A percentile compares a stretch with the other conserved stretches of the same genome.
These are phyloP conservation scores for Arbacia lixula DNA, from an alignment of 53 echinoderm and acorn worm species.

Conservation along the genomic window DNA sequence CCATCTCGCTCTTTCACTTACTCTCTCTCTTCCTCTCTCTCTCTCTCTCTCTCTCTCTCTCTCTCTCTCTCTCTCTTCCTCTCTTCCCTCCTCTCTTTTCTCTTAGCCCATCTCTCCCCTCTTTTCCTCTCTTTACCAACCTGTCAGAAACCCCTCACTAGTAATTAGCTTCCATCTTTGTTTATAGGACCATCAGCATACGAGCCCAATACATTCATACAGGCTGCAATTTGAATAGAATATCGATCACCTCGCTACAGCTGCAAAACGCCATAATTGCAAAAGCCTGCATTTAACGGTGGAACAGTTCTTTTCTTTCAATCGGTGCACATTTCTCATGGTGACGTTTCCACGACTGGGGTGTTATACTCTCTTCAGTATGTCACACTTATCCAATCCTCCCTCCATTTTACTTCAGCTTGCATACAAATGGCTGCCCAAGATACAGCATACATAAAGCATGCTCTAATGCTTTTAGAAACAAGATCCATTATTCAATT, in stretches of 20 bases:
- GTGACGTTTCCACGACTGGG: no score
- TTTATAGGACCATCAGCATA: slow-evolving; percentile 4
- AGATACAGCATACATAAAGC: no score
- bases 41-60: slow-evolving; percentile 1
- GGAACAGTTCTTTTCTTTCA: not conserved
- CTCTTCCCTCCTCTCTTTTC: not conserved
- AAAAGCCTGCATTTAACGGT: slow-evolving; percentile 48
- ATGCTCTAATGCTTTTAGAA: no score
- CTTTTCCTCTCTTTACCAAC: not conserved
- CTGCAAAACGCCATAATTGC: slow-evolving; percentile 39
- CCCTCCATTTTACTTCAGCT: no score
- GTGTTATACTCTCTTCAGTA: no score
- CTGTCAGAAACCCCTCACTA: not conserved
- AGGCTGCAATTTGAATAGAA: slow-evolving; percentile 28
- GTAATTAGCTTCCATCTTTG: slow-evolving; percentile 32
- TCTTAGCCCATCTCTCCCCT: not conserved
- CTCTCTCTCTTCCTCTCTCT: not conserved
- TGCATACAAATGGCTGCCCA: no score
- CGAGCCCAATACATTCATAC: slow-evolving; percentile 19
- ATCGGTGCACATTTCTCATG: no score
- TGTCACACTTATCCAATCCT: no score
- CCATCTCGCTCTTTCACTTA: not conserved
- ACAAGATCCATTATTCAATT: no score
- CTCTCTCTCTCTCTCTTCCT: not conserved
- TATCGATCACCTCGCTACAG: slow-evolving; percentile 38